These are phyloP conservation scores for Hyppa rectilinea DNA, from an alignment of 2,888 invertebrate genomes.

Conservation along the genomic window DNA sequence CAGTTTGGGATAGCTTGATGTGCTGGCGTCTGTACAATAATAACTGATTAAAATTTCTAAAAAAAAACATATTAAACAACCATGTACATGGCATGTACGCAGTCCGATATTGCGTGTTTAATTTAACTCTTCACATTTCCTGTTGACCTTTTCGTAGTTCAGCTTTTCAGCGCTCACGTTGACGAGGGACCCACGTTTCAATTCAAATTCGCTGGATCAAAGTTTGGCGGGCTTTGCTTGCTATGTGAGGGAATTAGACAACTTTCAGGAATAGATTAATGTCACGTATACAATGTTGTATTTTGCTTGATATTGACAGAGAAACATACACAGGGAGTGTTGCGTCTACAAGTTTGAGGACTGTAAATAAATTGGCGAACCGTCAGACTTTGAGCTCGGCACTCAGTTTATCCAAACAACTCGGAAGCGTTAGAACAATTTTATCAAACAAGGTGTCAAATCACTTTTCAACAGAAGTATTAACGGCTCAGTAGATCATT, in stretches of 20 bases:
- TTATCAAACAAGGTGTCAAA: conserved; percentile 49
- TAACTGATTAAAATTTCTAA: too few species aligned
- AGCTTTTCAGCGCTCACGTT: conserved; percentile 27
- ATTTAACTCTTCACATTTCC: conserved; percentile 35
- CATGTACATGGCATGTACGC: too few species aligned
- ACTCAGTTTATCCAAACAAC: conserved; percentile 4
- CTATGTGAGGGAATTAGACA: conserved; percentile 36
- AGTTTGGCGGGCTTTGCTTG: conserved; percentile 35
- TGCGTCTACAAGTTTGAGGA: conserved; percentile 35
- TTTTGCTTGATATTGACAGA: conserved; percentile 29
- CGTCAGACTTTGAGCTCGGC: conserved; percentile 9
- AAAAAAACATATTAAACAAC: background rate
- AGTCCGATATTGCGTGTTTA: conserved; percentile 31
- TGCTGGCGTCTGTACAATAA: too few species aligned
- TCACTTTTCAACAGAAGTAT: conserved; percentile 46
- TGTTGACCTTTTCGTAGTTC: conserved; percentile 68
- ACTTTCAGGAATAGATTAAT: conserved; percentile 54
- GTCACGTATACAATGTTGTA: conserved; percentile 17
- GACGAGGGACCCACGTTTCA: conserved; percentile 44
- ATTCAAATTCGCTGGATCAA: conserved; percentile 48
- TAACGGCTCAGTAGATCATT: conserved; percentile 28
- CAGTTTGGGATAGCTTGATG: too few species aligned
- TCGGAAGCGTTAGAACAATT: conserved; percentile 24
- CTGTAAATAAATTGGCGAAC: conserved; percentile 28
- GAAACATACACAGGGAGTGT: conserved; percentile 19